Percentiles rank a stretch among this genome's conserved stretches.
phyloP scores from a whole-genome alignment of 2,888 invertebrate species.

The Xestobium rufovillosum region DNA sequence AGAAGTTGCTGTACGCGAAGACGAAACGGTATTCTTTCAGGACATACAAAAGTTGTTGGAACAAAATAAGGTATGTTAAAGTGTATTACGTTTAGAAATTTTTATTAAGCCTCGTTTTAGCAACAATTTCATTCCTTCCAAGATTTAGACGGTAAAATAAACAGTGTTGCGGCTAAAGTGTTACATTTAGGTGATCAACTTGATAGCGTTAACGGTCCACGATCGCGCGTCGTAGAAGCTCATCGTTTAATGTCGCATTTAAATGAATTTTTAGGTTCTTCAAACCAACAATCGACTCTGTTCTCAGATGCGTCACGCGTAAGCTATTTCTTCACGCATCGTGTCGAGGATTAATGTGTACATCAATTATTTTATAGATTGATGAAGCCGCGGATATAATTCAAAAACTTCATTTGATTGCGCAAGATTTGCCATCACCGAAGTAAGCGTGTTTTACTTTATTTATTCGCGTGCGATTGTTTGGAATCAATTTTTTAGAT shows the following conservation, averaged over 20 bases:
- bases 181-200: slow-evolving; percentile 97
- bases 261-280: slow-evolving; percentile 82
- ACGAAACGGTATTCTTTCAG: slow-evolving; percentile 75
- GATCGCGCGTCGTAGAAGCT: slow-evolving; percentile 92
- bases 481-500: slow-evolving; percentile 45
- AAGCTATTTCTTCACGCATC: slow-evolving; percentile 20
- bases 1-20: slow-evolving; percentile 75
- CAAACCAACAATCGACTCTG: slow-evolving; percentile 74
- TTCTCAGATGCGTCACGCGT: slow-evolving; percentile 80
- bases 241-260: slow-evolving; percentile 87
- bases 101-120: slow-evolving; percentile 40
- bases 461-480: slow-evolving; percentile 1
- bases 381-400: slow-evolving; percentile 96
- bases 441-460: slow-evolving; percentile 47
- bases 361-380: slow-evolving; percentile 48
- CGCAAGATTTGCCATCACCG: slow-evolving; percentile 86
- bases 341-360: background rate
- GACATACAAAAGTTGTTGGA: slow-evolving; percentile 78
- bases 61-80: slow-evolving; percentile 62
- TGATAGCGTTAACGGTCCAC: slow-evolving; percentile 91
- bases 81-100: slow-evolving; percentile 5
- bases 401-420: slow-evolving; percentile 90
- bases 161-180: slow-evolving; percentile 94
- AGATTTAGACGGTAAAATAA: slow-evolving; percentile 90
- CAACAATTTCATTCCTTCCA: slow-evolving; percentile 82